Conservation (phyloP, 2,797 vertebrate genomes). For the Brachyalestes nurse region DNA sequence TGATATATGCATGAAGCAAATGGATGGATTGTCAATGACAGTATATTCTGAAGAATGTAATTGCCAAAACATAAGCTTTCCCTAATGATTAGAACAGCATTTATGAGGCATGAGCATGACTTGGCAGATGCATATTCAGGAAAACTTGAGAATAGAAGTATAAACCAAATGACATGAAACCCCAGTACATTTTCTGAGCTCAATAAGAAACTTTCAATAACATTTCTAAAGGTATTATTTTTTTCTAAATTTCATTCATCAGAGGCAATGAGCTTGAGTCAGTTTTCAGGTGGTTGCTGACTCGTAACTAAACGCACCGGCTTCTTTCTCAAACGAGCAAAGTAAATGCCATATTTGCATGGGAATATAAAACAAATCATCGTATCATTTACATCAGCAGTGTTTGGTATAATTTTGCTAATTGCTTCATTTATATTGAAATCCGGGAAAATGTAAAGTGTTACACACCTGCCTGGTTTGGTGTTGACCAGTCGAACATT, state of each 20-base stretch:
- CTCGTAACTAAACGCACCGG: slow-evolving; percentile 11
- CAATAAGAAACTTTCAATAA: slow-evolving; percentile 4
- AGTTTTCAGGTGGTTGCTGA: slow-evolving; percentile 6
- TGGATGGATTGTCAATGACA: background rate
- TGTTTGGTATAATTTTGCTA: background rate
- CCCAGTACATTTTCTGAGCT: slow-evolving; percentile 2
- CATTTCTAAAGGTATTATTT: slow-evolving; percentile 8
- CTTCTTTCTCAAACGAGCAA: background rate
- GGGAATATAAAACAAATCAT: slow-evolving; percentile 2
- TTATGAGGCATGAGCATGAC: slow-evolving; percentile 6
- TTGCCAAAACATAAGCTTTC: background rate
- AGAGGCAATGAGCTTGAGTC: slow-evolving; percentile 29
- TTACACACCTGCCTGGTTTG: too few species aligned
- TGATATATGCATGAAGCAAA: background rate
- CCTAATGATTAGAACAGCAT: slow-evolving; percentile 3
- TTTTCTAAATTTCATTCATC: slow-evolving; percentile 9
- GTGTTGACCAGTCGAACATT: too few species aligned
- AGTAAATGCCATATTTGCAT: slow-evolving; percentile 23
- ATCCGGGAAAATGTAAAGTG: background rate
- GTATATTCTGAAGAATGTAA: background rate
- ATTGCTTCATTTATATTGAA: background rate
- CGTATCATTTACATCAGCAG: slow-evolving; percentile 3
- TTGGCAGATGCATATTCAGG: slow-evolving; percentile 20
- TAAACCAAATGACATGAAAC: slow-evolving; percentile 23
- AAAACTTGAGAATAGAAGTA: slow-evolving; percentile 15